phyloP scores from a whole-genome alignment of 2,113 vertebrate species.

The Gorsachius goisagi region DNA sequence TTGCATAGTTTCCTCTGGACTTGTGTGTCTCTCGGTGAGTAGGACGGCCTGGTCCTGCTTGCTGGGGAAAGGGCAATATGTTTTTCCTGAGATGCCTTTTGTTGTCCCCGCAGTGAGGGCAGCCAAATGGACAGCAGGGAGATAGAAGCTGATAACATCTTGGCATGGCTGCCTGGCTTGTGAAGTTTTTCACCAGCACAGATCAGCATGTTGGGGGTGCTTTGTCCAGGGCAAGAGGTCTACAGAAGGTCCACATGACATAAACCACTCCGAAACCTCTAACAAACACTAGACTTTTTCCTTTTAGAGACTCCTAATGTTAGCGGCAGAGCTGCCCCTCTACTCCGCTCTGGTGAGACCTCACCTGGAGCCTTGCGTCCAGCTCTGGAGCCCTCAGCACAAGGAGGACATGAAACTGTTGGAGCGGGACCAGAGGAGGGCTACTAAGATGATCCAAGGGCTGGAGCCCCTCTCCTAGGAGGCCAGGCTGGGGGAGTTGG shows the following conservation, averaged over 20 bases:
- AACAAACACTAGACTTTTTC: not conserved
- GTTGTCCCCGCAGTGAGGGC: not conserved
- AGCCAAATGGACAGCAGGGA: not conserved
- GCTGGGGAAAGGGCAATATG: not conserved
- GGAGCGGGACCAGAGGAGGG: no score
- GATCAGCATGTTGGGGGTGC: not conserved
- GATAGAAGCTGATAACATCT: not conserved
- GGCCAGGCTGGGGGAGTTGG: no score
- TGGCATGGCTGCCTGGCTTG: not conserved
- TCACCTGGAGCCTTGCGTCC: no score
- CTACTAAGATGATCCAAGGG: no score
- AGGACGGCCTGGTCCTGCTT: not conserved
- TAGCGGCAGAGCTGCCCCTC: not conserved
- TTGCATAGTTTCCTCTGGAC: not conserved
- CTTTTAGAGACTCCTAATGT: not conserved
- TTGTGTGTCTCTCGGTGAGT: accelerated
- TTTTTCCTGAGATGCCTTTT: not conserved
- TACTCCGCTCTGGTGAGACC: no score
- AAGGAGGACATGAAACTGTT: no score
- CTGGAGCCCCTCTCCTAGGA: no score
- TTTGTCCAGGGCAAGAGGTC: not conserved
- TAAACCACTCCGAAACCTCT: not conserved
- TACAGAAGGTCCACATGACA: not conserved
- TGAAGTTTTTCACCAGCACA: not conserved
- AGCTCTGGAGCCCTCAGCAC: no score